Evolutionary conservation across 1,140 invertebrate genomes (phyloP).

Genomic region (Bombus superbus): DNA sequence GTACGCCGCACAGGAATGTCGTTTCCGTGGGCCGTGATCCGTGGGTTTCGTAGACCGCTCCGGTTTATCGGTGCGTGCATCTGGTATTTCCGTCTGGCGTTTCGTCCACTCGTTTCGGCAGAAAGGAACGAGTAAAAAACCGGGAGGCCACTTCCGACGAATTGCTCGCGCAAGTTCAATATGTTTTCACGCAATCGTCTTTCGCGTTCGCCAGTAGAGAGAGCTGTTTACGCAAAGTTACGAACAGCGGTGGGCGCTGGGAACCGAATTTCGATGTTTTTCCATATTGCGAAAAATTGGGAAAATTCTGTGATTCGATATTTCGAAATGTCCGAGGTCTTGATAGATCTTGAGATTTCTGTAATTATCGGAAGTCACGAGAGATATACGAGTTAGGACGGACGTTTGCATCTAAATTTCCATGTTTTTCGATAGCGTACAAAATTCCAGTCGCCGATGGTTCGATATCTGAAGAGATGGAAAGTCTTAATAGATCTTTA

Average conservation of each 20-base stretch:
- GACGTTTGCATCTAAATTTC: too few species aligned
- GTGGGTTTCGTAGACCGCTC: neutral
- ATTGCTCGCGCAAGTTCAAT: neutral
- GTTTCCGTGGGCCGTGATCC: slow-evolving; percentile 58
- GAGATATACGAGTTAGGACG: too few species aligned
- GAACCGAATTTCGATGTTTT: neutral
- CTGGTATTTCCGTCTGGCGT: slow-evolving; percentile 43
- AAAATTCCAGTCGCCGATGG: neutral
- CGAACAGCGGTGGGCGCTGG: too few species aligned
- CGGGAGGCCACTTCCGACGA: neutral
- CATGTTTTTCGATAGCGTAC: neutral
- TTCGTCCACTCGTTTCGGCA: neutral
- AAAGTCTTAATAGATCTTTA: neutral
- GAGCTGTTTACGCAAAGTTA: too few species aligned
- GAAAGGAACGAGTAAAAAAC: too few species aligned
- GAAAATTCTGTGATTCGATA: neutral
- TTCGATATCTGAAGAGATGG: neutral
- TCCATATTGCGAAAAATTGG: neutral
- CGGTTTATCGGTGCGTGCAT: slow-evolving; percentile 44
- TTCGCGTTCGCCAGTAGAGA: too few species aligned
- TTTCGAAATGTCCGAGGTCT: neutral
- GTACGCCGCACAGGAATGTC: slow-evolving; percentile 48
- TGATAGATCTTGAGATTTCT: neutral
- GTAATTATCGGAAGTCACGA: neutral
- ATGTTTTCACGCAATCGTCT: too few species aligned